phyloP scores from a whole-genome alignment of 2,888 invertebrate species.

The Acanthoscelides obtectus region DNA sequence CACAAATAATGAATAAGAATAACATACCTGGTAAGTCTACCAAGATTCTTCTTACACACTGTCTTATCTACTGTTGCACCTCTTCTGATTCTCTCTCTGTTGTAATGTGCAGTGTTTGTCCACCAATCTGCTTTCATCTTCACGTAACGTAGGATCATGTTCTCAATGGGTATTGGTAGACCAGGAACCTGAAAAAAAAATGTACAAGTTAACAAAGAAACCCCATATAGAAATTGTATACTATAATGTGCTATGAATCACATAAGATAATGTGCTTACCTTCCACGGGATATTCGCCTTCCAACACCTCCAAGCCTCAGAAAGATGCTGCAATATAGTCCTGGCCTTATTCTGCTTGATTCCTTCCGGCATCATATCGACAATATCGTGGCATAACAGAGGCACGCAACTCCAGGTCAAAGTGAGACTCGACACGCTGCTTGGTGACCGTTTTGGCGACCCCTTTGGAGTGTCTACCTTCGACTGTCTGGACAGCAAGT shows the following conservation, averaged over 20 bases:
- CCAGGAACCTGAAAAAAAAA: constrained; percentile 73
- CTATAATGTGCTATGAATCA: not conserved
- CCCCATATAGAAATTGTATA: too few species aligned
- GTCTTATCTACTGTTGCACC: constrained; percentile 99
- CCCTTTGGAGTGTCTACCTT: constrained; percentile 98
- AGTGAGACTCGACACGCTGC: constrained; percentile 98
- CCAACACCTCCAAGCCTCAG: constrained; percentile 99
- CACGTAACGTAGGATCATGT: constrained; percentile 99
- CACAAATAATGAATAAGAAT: constrained; percentile 37
- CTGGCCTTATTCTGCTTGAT: constrained; percentile 99
- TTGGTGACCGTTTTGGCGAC: constrained; percentile 99
- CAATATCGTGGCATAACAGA: constrained; percentile 96
- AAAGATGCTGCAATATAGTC: constrained; percentile 96
- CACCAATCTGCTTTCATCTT: constrained; percentile 99
- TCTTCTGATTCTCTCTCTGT: constrained; percentile 94
- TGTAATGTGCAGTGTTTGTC: constrained; percentile 99
- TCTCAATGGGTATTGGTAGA: constrained; percentile 97
- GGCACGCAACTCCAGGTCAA: constrained; percentile 95
- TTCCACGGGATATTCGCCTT: constrained; percentile 99
- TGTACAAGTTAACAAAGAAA: not conserved
- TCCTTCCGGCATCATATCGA: constrained; percentile 99
- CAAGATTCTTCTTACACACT: constrained; percentile 99
- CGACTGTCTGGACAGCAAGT: constrained; percentile 95
- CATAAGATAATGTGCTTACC: constrained; percentile 48
- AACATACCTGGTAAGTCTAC: constrained; percentile 69